Base-by-base conservation (phyloP, 2,888 invertebrate species). In the Caenorhabditis sp. region DNA sequence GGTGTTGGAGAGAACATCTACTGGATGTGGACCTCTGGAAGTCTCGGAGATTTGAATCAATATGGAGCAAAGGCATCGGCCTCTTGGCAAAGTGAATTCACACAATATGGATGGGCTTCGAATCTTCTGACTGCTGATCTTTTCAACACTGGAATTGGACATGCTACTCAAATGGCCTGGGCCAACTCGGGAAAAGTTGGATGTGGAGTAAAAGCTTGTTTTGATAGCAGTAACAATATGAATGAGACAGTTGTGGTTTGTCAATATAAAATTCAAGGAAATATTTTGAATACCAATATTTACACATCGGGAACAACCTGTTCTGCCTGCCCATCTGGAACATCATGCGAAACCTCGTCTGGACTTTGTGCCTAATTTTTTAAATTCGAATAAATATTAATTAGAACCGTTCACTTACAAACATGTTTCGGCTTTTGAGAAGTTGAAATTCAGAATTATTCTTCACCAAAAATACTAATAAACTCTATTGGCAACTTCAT, bases 151-250 rank as follows among this genome's bases (percentile, higher is more conserved):
- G 68, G 65, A 36, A 54, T 68, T 12, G 68, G 72, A 4, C 73
- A 74, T 50, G 73, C 73, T 0, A 74, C 73, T 27, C 72, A 72
- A 59, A 68, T 72, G 72, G 68, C 58, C 5, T 75, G 74, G 74
- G 66, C 74, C 0, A 63, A 65, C 10, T 60, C 67, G 0, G 54
- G 36, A 5, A 14, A n/a, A 0, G 61, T 75, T 31, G 74, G 74
- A 14, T 75, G 74, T 53, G 74, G 74, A 43, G 74, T 69, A 1
- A 67, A 69, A 21, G 31, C 62, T 17, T 75, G 70, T 49, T 52
- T 49, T 10, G 65, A 63, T 31, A 14, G 36, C 2, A 68, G 56
- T 54, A 60, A 26, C 8, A 59, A 63, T 21, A 57, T 50, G 66
- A 59, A 63, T 20, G 65, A 63, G 17, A 58, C 69, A 1, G 17